A percentile compares a stretch with the other conserved stretches of the same genome.
phyloP scores from a whole-genome alignment of 1,140 invertebrate genomes.

The Drusus annulatus region DNA sequence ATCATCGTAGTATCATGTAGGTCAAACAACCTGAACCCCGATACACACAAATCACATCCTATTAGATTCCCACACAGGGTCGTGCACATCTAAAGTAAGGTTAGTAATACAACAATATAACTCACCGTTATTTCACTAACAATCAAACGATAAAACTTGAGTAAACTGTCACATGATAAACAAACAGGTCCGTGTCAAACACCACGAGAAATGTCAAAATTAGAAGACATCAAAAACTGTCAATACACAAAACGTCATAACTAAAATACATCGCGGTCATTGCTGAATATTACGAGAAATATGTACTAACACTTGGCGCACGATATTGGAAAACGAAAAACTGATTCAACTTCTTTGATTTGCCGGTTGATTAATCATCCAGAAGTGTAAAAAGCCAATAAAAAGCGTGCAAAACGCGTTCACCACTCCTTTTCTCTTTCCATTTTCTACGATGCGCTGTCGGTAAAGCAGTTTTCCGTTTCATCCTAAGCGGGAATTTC shows the following conservation, averaged over 20 bases:
- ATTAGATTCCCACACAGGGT: constrained; percentile 15
- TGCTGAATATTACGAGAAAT: constrained; percentile 36
- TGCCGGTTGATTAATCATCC: constrained; percentile 40
- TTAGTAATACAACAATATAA: constrained; percentile 37
- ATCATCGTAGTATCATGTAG: constrained; percentile 9
- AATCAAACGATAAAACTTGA: constrained; percentile 6
- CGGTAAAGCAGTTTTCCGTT: constrained; percentile 2
- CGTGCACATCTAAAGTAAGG: constrained; percentile 30
- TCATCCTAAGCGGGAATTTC: background rate
- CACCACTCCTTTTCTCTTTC: constrained; percentile 51
- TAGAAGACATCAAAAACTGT: constrained; percentile 48
- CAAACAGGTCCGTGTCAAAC: constrained; percentile 40
- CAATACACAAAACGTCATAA: constrained; percentile 50
- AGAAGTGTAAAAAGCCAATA: constrained; percentile 34
- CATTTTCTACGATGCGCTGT: constrained; percentile 38
- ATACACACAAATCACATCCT: constrained; percentile 39
- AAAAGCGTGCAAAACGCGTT: constrained; percentile 43
- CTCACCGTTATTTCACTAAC: constrained; percentile 32
- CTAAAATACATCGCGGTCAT: constrained; percentile 35
- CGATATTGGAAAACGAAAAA: constrained; percentile 26
- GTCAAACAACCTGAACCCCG: constrained; percentile 40
- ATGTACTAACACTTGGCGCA: constrained; percentile 33
- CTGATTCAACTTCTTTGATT: constrained; percentile 34
- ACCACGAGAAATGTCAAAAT: constrained; percentile 43
- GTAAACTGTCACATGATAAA: constrained; percentile 46